Evolutionary conservation across 2,113 vertebrate genomes (phyloP).

Genomic region (Pollachius pollachius): DNA sequence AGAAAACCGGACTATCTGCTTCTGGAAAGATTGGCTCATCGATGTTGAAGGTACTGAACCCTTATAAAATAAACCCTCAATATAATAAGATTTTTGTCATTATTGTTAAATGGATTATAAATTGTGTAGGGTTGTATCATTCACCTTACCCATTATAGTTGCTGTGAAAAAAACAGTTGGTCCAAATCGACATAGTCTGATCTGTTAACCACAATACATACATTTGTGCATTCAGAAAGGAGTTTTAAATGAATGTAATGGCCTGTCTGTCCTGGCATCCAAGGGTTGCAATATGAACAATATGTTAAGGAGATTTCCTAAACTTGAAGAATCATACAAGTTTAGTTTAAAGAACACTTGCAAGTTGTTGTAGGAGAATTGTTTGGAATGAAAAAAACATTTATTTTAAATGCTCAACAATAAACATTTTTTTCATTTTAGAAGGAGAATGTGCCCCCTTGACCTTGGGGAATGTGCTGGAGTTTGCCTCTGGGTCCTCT

Average conservation of each 20-base stretch:
- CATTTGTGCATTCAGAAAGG: no score
- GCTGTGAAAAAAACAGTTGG: no score
- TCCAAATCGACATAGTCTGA: no score
- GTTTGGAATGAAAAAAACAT: neutral
- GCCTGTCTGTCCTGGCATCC: no score
- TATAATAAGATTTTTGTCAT: neutral
- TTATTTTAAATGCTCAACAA: neutral
- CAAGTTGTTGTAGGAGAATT: neutral
- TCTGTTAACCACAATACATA: no score
- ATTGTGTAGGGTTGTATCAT: neutral
- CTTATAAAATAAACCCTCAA: neutral
- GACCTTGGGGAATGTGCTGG: neutral
- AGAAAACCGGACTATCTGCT: neutral
- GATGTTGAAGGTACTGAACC: neutral
- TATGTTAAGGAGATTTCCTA: neutral
- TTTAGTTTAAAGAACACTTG: neutral
- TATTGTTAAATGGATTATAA: neutral
- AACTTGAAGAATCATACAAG: neutral
- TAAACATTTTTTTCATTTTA: neutral
- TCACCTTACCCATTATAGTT: no score
- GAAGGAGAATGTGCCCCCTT: neutral
- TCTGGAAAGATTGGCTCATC: neutral
- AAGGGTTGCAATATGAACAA: no score
- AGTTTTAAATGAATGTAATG: no score
- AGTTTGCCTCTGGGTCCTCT: neutral